Percentiles rank a stretch among this genome's conserved stretches.
These are phyloP conservation scores for Zoanthus sansibaricus DNA, from an alignment of 92 coral and sea anemone species.

Conservation along the genomic window DNA sequence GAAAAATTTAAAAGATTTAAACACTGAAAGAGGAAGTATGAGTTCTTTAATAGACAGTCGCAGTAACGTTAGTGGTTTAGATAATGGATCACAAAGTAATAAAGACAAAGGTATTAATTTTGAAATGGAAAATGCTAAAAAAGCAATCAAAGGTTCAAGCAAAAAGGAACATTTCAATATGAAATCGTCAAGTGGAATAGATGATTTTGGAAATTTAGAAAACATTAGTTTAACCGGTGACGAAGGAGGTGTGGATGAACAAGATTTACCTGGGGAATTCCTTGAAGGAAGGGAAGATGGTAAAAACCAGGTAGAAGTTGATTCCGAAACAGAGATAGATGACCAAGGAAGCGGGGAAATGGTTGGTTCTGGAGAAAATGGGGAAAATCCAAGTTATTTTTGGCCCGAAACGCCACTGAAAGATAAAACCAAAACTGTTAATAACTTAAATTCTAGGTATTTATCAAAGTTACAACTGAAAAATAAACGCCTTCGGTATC, in stretches of 20 bases:
- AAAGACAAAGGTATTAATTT: not conserved
- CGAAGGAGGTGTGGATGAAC: slow-evolving; percentile 23
- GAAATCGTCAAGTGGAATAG: not conserved
- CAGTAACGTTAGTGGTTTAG: not conserved
- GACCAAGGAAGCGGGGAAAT: slow-evolving; percentile 6
- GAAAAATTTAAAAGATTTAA: not conserved
- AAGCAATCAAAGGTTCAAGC: not conserved
- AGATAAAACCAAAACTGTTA: not conserved
- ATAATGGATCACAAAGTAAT: not conserved
- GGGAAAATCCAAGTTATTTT: not conserved
- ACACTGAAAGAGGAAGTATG: not conserved
- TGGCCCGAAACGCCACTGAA: not conserved
- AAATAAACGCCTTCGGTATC: not conserved
- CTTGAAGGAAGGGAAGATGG: not conserved
- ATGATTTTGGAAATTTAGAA: not conserved
- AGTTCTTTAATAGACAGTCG: not conserved
- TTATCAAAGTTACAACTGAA: not conserved
- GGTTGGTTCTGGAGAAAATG: slow-evolving; percentile 14
- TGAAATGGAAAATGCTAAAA: not conserved
- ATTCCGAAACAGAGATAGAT: not conserved
- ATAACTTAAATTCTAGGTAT: not conserved
- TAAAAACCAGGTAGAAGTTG: not conserved
- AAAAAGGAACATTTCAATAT: not conserved
- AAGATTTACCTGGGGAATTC: not conserved
- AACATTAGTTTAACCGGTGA: slow-evolving; percentile 33